These are phyloP conservation scores for Olivierus martensii DNA, from an alignment of 1,140 invertebrate species.

Conservation along the genomic window DNA sequence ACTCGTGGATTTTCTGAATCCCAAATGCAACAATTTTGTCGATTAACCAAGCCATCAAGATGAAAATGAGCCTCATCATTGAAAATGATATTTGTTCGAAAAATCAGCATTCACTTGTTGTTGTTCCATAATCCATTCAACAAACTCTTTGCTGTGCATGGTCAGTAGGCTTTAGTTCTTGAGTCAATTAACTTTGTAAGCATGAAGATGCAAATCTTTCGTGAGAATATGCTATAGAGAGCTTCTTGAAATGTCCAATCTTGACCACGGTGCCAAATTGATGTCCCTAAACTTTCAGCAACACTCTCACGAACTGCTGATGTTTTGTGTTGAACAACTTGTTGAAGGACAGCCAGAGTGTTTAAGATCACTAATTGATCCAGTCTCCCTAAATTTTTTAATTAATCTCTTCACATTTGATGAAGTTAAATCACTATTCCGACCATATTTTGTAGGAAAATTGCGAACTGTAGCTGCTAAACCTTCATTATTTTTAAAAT, in stretches of 20 bases:
- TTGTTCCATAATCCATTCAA: too few relatives aligned
- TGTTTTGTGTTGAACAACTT: neutral
- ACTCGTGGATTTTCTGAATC: too few relatives aligned
- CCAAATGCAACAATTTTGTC: too few relatives aligned
- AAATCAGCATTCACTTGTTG: too few relatives aligned
- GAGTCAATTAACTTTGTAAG: too few relatives aligned
- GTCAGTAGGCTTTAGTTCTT: too few relatives aligned
- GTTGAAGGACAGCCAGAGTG: slow-evolving; percentile 9
- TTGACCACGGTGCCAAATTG: slow-evolving; percentile 6
- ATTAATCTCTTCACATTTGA: slow-evolving; percentile 5
- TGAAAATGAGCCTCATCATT: too few relatives aligned
- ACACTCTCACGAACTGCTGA: slow-evolving; percentile 8
- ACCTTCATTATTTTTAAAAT: slow-evolving; percentile 11
- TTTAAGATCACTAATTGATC: slow-evolving; percentile 13
- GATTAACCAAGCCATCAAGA: too few relatives aligned
- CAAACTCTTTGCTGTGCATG: too few relatives aligned
- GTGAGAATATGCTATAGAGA: slow-evolving; percentile 7
- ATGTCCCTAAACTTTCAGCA: slow-evolving; percentile 7
- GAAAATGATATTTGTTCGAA: too few relatives aligned
- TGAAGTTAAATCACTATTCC: slow-evolving; percentile 10
- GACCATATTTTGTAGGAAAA: slow-evolving; percentile 8
- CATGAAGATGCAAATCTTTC: too few relatives aligned
- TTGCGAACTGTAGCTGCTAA: slow-evolving; percentile 5
- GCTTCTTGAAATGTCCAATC: slow-evolving; percentile 9
- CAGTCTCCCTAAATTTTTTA: slow-evolving; percentile 12